Evolutionary conservation across 2,113 vertebrate genomes (phyloP).

Genomic region (Cebus imitator): DNA sequence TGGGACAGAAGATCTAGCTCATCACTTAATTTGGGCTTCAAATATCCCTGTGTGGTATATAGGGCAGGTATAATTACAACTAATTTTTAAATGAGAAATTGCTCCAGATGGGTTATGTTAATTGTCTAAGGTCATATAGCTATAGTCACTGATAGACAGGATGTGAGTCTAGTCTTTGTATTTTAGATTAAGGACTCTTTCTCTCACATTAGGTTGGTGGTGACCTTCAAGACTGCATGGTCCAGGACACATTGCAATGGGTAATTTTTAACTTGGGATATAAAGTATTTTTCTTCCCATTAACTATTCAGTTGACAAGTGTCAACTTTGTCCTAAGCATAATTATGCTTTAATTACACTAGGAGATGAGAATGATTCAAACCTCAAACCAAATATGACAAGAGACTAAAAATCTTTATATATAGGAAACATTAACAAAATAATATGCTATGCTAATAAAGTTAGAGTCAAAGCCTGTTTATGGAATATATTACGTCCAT

Average conservation of each 20-base stretch:
- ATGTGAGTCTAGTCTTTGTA: neutral
- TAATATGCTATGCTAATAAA: neutral
- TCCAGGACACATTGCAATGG: neutral
- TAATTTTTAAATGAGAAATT: slow-evolving; percentile 36
- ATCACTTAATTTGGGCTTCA: slow-evolving; percentile 31
- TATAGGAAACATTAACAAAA: neutral
- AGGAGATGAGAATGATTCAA: neutral
- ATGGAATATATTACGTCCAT: neutral
- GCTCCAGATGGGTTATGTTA: neutral
- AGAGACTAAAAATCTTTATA: neutral
- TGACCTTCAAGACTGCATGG: neutral
- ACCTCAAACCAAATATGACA: neutral
- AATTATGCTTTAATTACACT: neutral
- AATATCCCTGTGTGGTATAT: slow-evolving; percentile 23
- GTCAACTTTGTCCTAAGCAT: neutral
- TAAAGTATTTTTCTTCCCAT: neutral
- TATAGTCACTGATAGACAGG: neutral
- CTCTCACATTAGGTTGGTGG: neutral
- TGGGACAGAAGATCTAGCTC: slow-evolving; percentile 54
- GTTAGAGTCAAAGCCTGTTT: neutral
- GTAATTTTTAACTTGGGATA: neutral
- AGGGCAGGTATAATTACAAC: slow-evolving; percentile 49
- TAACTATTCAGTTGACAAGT: neutral
- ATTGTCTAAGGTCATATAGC: neutral
- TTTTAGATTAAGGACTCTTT: neutral